Base-by-base conservation (phyloP, 35 echinoderm and acorn worm genomes). In the Holothuria glaberrima region DNA sequence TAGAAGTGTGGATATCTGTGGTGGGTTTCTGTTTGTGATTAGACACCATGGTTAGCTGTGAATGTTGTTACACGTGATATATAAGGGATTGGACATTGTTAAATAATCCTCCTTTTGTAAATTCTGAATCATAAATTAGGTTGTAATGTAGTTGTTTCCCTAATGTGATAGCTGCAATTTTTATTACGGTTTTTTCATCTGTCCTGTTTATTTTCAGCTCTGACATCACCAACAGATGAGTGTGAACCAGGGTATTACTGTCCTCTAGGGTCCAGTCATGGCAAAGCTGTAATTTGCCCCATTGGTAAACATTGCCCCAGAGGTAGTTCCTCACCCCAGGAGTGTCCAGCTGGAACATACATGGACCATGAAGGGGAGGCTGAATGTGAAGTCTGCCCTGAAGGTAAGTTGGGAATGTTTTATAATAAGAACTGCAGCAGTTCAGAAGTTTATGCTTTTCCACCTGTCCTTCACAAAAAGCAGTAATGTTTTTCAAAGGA, bases 161-260 rank as follows among this genome's bases (percentile, higher is more conserved):
- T 7, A 2, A 41, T 41, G n/a, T n/a, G 2, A 41, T 41, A 41
- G 36, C 30, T 45, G 33, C 2, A 48, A 78, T 38, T 7, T 25
- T 10, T 45, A 30, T 6, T 59, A 3, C 60, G 0, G 60, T 27
- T 58, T 83, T 21, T 16, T 84, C 35, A 38, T 48, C 19, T 82
- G 22, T 29, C 24, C 7, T 28, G 22, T 29, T 87, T 85, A 25
- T 35, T 71, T 82, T 34, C 80, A 95, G 95, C 83, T 91, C 62
- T 91, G 34, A 82, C 60, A 28, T 84, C 54, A 59, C 93, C 93
- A 36, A 95, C 96, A 30, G 93, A 64, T 30, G 31, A 72, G 0
- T 98, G 96, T 89, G 70, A 90, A 13, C 58, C 93, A 58, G 93
- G 96, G 4, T 98, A 94, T 78, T 98, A 98, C 90, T 98, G 96